Percentiles rank a stretch among this genome's conserved stretches.
Evolutionary conservation across 1,140 invertebrate genomes (phyloP).

Genomic region (Bilobella aurantiaca): DNA sequence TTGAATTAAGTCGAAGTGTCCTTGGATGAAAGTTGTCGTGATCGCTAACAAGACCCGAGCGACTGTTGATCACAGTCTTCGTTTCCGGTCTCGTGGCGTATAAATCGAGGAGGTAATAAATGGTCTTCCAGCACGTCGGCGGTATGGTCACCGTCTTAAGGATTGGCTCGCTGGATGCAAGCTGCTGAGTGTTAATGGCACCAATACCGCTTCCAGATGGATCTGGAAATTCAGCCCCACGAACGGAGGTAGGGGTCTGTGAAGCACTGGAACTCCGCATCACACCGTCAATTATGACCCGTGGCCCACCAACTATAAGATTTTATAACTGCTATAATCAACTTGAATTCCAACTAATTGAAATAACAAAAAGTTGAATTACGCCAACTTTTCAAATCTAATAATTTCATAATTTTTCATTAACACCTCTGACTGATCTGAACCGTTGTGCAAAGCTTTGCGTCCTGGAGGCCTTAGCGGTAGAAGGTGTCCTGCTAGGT

Average conservation of each 20-base stretch:
- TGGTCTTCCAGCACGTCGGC: conserved; percentile 85
- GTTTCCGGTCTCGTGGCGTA: conserved; percentile 90
- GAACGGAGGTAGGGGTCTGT: conserved; percentile 30
- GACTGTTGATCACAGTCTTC: conserved; percentile 63
- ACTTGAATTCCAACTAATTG: no score
- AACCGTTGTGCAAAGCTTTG: conserved; percentile 79
- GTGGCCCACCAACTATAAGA: conserved; percentile 9
- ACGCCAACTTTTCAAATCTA: no score
- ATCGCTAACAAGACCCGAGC: background rate
- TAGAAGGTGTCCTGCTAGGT: conserved; percentile 52
- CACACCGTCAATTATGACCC: conserved; percentile 14
- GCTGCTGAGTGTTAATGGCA: no score
- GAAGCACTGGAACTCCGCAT: conserved; percentile 28
- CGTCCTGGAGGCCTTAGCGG: conserved; percentile 47
- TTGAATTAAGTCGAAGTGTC: background rate
- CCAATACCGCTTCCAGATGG: background rate
- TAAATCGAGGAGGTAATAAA: conserved; percentile 81
- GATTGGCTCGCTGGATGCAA: background rate
- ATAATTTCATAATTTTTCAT: no score
- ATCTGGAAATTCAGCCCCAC: conserved; percentile 23
- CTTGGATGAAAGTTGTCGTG: conserved; percentile 9
- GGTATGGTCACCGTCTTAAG: conserved; percentile 39
- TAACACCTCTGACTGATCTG: conserved; percentile 60
- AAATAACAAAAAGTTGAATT: no score
- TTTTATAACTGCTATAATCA: no score